These are phyloP conservation scores for Parazoanthus swiftii DNA, from an alignment of 92 coral and sea anemone genomes.

Conservation along the genomic window DNA sequence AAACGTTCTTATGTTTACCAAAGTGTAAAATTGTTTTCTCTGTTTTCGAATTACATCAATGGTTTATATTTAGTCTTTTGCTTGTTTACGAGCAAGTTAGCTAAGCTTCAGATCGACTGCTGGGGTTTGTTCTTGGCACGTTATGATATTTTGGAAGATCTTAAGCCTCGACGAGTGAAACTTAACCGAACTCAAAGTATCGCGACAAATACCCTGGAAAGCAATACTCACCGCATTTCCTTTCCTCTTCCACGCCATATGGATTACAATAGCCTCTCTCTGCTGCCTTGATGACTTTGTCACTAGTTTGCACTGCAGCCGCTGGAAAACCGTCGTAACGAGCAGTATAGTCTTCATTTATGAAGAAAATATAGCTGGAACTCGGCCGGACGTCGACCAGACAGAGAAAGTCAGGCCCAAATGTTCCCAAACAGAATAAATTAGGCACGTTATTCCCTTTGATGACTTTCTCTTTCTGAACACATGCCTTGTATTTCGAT, in stretches of 20 bases:
- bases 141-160: no score
- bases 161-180: not conserved
- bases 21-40: no score
- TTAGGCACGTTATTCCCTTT: constrained; percentile 61
- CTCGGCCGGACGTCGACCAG: constrained; percentile 60
- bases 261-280: constrained; percentile 16
- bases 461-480: constrained; percentile 58
- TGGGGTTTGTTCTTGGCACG: no score
- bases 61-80: no score
- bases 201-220: not conserved
- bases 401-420: constrained; percentile 80
- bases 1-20: no score
- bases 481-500: constrained; percentile 68
- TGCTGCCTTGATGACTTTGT: not conserved
- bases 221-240: constrained; percentile 9
- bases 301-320: not conserved
- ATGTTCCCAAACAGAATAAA: constrained; percentile 70
- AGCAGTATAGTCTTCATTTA: constrained; percentile 72
- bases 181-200: not conserved
- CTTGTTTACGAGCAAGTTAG: no score
- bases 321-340: constrained; percentile 23
- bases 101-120: no score
- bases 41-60: no score
- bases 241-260: constrained; percentile 1
- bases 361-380: constrained; percentile 66